Percentiles rank a stretch among this genome's conserved stretches.
Conservation (phyloP, 2,113 vertebrate genomes). For the Sinocyclocheilus maitianheensis region DNA sequence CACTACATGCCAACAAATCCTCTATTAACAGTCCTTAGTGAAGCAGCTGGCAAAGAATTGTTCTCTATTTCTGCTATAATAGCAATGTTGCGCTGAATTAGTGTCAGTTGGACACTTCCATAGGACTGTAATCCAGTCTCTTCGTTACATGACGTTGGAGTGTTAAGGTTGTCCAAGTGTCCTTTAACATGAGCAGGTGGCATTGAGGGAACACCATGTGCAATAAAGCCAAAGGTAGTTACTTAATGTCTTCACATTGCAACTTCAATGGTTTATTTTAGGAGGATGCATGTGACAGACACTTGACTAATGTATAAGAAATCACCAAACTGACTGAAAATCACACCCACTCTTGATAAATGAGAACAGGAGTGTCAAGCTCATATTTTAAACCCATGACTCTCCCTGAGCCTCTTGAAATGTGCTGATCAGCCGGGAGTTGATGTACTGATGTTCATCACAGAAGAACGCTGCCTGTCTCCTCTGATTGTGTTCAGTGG, state of each 20-base stretch:
- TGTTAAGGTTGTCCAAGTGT: background rate
- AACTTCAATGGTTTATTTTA: conserved; percentile 17
- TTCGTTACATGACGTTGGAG: background rate
- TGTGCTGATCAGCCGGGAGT: background rate
- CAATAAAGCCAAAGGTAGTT: background rate
- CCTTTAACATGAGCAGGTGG: background rate
- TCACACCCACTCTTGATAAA: background rate
- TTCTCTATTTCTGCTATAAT: background rate
- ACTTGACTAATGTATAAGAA: background rate
- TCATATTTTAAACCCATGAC: background rate
- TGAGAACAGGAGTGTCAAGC: background rate
- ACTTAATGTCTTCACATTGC: background rate
- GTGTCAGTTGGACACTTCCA: background rate
- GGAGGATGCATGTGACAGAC: background rate
- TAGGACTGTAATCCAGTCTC: background rate
- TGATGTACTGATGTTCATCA: background rate
- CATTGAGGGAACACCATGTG: background rate
- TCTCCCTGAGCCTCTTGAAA: background rate
- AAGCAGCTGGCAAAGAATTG: background rate
- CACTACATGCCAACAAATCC: background rate
- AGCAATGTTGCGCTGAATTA: background rate
- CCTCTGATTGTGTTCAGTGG: background rate
- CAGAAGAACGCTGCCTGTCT: background rate
- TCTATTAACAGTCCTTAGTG: background rate
- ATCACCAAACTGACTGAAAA: background rate